Conservation (phyloP, 2,888 invertebrate species). For the Cerastis rubricosa region DNA sequence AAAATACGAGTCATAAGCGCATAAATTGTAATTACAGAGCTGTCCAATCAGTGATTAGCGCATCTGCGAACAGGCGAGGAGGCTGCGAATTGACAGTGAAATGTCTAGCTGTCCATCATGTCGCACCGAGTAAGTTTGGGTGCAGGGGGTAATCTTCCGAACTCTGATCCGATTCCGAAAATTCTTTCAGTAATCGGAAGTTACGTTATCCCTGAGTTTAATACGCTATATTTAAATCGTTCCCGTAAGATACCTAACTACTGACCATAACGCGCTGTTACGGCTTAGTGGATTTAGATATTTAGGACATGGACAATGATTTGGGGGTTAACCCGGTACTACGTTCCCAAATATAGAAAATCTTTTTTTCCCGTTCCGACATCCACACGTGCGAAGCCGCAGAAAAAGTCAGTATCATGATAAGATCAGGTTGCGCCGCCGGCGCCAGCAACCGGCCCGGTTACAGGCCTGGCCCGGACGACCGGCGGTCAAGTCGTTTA, state of each 20-base stretch:
- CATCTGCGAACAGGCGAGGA: constrained; percentile 15
- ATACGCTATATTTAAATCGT: background rate
- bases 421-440: constrained; percentile 16
- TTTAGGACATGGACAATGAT: background rate
- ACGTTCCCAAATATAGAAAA: background rate
- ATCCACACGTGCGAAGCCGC: background rate
- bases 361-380: background rate
- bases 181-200: background rate
- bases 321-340: background rate
- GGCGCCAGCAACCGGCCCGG: background rate
- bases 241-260: background rate
- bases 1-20: constrained; percentile 10
- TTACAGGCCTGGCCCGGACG: background rate
- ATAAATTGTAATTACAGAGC: constrained; percentile 25
- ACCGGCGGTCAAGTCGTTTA: constrained; percentile 19
- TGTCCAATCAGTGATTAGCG: constrained; percentile 15
- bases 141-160: background rate
- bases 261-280: background rate
- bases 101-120: constrained; percentile 1
- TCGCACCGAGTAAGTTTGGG: background rate
- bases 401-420: constrained; percentile 3
- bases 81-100: constrained; percentile 8
- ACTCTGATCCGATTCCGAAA: background rate
- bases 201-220: background rate
- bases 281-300: background rate